Percentiles rank a stretch among this genome's conserved stretches.
Conservation (phyloP, 1,140 invertebrate genomes). For the Conus ventricosus region DNA sequence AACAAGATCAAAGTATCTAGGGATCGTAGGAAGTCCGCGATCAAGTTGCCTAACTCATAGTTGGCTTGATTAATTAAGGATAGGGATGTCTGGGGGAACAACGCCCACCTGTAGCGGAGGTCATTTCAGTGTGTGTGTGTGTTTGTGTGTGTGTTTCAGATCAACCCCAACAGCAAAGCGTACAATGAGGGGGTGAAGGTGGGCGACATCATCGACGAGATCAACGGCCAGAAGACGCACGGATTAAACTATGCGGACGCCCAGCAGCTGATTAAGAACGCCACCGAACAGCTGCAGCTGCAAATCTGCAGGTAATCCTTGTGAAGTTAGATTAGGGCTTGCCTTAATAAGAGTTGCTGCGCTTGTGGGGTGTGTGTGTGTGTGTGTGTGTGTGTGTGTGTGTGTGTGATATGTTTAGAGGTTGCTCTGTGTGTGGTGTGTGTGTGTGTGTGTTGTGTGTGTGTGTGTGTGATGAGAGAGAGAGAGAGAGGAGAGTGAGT, state of each 20-base stretch:
- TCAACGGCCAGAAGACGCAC: constrained; percentile 66
- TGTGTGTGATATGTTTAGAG: too few species aligned
- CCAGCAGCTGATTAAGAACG: constrained; percentile 68
- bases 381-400: neutral
- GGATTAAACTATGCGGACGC: constrained; percentile 68
- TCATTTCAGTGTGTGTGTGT: neutral
- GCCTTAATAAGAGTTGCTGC: neutral
- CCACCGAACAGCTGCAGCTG: constrained; percentile 60
- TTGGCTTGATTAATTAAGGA: neutral
- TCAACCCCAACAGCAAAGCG: constrained; percentile 73
- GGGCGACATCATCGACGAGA: constrained; percentile 63
- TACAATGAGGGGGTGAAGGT: constrained; percentile 70
- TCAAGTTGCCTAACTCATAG: too few species aligned
- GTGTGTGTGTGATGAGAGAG: too few species aligned
- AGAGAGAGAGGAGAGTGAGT: too few species aligned
- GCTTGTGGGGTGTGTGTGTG: neutral
- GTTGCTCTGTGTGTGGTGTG: neutral
- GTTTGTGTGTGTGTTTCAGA: constrained; percentile 59
- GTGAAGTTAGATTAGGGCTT: too few species aligned
- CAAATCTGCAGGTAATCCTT: constrained; percentile 64
- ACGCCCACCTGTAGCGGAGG: neutral
- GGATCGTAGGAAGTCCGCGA: too few species aligned
- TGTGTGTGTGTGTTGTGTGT: neutral
- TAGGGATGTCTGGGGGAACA: neutral
- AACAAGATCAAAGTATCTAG: too few species aligned